Base-by-base conservation (phyloP, 2,113 vertebrate species). In the Siniperca chuatsi region DNA sequence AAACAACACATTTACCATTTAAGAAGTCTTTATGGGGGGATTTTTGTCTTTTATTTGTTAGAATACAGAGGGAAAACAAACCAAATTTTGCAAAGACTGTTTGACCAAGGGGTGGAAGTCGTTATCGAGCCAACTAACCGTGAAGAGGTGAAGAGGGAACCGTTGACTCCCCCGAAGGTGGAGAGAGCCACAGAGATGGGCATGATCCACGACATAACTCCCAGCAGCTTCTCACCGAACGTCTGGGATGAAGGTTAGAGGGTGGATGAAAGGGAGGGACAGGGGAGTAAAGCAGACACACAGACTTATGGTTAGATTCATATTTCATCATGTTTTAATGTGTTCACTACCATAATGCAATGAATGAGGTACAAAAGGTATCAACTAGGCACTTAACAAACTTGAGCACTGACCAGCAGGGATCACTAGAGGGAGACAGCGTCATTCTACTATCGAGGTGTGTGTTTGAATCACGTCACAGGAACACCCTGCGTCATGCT, bases 151-250 rank as follows among this genome's bases (percentile, higher is more conserved):
- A 98, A 95, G 77, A 97, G 95, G 78, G 95, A 96, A n/a, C 95
- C 97, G 67, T 96, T 98, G 81, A 98, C 97, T 37, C 97, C 97
- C 61, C 97, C 97, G 66, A 98, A 98, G 71, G 97, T 98, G 83
- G 97, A 98, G 54, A 98, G 95, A 66, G 97, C 97, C 70, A 98
- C 97, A 1, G 97, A 98, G 90, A 98, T 98, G 93, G 97, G 97
- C 97, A 98, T 98, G 93, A 98, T 97, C 97, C 97, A 98, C 18
- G 97, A 91, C 97, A 98, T 97, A 81, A 97, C 96, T 2, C 97
- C 97, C 48, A 98, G 92, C 65, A 98, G 96, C 93, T 98, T 98
- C 93, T 98, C 97, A 78, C 97, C 97, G 82, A 98, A 98, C 4
- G 97, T 98, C 97, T 98, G 90, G 66, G 78, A 81, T 42, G 75